Evolutionary conservation across 2,113 vertebrate genomes (phyloP).

Genomic region (Macrotis lagotis): DNA sequence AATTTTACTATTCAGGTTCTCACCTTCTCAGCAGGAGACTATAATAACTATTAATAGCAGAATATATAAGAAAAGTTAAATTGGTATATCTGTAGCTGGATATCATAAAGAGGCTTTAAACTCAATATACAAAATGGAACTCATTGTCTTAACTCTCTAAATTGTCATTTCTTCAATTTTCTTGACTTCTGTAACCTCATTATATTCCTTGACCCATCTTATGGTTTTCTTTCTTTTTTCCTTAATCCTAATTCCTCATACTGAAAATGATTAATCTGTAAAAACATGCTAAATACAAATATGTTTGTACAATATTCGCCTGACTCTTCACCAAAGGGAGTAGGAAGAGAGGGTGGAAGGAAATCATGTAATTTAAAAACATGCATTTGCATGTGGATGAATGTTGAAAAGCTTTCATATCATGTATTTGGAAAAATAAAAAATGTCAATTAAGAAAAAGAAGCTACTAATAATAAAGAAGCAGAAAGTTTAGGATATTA

Average conservation of each 20-base stretch:
- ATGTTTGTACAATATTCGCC: too few species aligned
- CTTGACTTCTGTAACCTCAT: neutral
- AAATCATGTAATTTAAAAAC: too few species aligned
- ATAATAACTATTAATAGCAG: neutral
- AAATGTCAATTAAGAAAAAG: too few species aligned
- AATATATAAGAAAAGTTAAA: neutral
- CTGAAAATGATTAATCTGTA: too few species aligned
- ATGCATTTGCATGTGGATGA: too few species aligned
- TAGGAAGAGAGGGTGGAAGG: too few species aligned
- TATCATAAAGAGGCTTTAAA: neutral
- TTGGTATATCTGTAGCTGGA: neutral
- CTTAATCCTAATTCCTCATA: too few species aligned
- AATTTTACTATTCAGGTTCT: neutral
- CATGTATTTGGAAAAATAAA: too few species aligned
- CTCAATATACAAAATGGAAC: neutral
- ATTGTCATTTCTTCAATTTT: neutral
- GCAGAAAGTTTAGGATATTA: neutral
- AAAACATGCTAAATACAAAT: too few species aligned
- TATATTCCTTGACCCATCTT: neutral
- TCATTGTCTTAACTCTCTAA: neutral
- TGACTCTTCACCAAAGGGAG: too few species aligned
- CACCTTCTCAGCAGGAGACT: neutral
- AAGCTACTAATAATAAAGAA: neutral
- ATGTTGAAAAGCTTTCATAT: too few species aligned
- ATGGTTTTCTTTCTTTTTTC: neutral